Conservation (phyloP, 2,888 invertebrate genomes). For the Ecdyonurus torrentis region DNA sequence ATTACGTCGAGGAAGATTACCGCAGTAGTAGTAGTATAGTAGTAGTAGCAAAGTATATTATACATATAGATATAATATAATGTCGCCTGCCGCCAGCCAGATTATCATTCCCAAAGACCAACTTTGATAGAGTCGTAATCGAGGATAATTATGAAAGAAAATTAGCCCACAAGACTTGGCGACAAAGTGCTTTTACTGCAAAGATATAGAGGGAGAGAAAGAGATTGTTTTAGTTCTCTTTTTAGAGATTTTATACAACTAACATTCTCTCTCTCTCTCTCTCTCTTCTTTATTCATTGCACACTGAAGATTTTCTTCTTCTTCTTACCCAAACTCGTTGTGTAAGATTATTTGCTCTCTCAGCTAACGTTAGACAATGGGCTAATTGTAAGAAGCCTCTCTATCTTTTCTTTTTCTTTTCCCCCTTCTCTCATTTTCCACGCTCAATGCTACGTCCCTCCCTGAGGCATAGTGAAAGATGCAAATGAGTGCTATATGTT, state of each 20-base stretch:
- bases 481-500: neutral
- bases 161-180: neutral
- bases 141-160: conserved; percentile 11
- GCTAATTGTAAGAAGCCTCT: neutral
- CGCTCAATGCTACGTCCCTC: neutral
- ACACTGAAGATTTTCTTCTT: neutral
- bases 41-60: neutral
- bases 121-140: conserved; percentile 12
- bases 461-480: neutral
- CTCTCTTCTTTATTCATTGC: neutral
- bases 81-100: neutral
- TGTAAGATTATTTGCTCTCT: neutral
- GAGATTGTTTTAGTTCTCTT: neutral
- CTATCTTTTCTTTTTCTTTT: neutral
- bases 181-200: neutral
- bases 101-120: conserved; percentile 3
- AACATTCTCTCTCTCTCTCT: neutral
- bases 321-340: neutral
- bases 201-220: neutral
- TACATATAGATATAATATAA: too few relatives aligned
- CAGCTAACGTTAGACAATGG: neutral
- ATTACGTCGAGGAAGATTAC: conserved; percentile 1
- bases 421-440: neutral
- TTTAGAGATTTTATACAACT: neutral
- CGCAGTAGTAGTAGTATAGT: neutral